Evolutionary conservation across 2,113 vertebrate genomes (phyloP).

Genomic region (Dryoscopus gambensis): DNA sequence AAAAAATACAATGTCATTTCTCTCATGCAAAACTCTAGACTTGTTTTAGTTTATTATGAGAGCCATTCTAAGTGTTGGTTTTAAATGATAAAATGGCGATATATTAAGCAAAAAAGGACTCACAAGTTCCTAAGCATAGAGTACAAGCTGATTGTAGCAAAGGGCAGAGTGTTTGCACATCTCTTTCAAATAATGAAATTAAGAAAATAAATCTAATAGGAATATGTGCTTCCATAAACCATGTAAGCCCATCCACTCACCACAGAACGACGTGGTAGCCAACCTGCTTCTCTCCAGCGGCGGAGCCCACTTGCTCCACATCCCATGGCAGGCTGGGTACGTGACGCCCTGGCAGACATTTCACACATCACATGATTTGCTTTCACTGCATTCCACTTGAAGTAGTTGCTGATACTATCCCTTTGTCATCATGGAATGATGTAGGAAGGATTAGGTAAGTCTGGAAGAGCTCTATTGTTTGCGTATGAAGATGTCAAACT

Average conservation of each 20-base stretch:
- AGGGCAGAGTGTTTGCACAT: background rate
- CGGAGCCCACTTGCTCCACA: slow-evolving; percentile 98
- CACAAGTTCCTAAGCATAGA: background rate
- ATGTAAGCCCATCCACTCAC: slow-evolving; percentile 67
- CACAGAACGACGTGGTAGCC: slow-evolving; percentile 94
- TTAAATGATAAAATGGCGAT: background rate
- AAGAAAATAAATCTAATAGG: background rate
- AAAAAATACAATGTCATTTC: background rate
- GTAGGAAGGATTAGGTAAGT: background rate
- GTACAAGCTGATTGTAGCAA: background rate
- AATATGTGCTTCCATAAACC: background rate
- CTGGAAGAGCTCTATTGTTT: background rate
- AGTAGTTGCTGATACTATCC: background rate
- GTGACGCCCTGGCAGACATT: slow-evolving; percentile 86
- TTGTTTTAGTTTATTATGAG: background rate
- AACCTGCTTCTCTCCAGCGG: slow-evolving; percentile 93
- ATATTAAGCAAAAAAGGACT: background rate
- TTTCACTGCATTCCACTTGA: background rate
- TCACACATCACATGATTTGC: background rate
- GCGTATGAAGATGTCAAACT: background rate
- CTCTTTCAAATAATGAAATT: background rate
- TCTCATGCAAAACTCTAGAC: background rate
- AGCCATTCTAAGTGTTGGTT: background rate
- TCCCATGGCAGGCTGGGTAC: slow-evolving; percentile 95
- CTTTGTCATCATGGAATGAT: background rate